Evolutionary conservation across 1,140 invertebrate genomes (phyloP), one percentile per base, ranked within the genome.

Genomic region (Eubasilissa regina): DNA sequence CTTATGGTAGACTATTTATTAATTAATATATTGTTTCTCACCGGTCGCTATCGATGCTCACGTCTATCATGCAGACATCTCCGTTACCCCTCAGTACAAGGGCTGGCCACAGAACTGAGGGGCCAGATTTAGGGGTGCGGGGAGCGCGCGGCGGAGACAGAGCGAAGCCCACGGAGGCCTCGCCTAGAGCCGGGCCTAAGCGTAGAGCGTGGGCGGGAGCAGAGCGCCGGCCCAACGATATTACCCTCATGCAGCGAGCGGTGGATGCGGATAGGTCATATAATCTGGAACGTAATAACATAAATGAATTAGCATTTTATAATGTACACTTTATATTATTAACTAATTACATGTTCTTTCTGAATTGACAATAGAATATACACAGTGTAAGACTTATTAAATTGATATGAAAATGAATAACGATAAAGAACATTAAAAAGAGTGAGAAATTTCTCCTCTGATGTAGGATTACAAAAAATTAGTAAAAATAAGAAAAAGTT

Each of bases 41-140:
- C 75, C 47, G 25, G 0, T 76, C 58, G 0, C 25, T 21, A 45
- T 64, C 75, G 13, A 76, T 47, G 12, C 51, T 90, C 12, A 90
- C 91, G 43, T 87, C 86, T 81, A 94, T 89, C 79, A 92, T 90
- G 84, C 92, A 93, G 0, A 97, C 91, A 83, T 95, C 94, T 10
- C 95, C 96, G 86, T 96, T 96, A 9, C 95, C 96, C 60, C 92
- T 90, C n/a, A 98, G 88, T 73, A 97, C 90, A 17, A 95, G 91
- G 53, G 91, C 0, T 94, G 93, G 44, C 35, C 78, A 56, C 19
- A 77, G 66, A 4, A 62, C 74, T 0, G 11, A 4, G 66, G 84
- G 86, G 0, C 94, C 94, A 0, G 92, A 35, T 6, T 91, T 80
- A 84, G 86, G 0, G 94, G 94, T 0, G 91, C 91, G 84, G 86